Conservation (phyloP, 2,888 invertebrate species). For the Ophion obscuratus region DNA sequence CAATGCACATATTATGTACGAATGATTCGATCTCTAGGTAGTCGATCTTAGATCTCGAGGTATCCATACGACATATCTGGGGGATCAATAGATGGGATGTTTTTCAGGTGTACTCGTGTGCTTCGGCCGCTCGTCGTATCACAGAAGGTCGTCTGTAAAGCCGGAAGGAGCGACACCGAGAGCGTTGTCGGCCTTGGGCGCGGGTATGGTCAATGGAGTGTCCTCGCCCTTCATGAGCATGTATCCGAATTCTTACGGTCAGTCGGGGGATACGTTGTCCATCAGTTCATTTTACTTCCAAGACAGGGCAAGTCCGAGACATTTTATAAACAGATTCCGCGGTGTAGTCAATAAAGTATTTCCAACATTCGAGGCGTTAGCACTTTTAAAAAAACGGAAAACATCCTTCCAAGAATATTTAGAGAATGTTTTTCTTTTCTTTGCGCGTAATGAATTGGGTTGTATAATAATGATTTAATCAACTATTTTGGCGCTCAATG, state of each 20-base stretch:
- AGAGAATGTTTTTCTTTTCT: neutral
- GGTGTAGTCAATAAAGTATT: neutral
- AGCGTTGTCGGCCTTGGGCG: conserved; percentile 90
- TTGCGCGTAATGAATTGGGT: neutral
- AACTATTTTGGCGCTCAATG: neutral
- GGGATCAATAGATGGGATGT: neutral
- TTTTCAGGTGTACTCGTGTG: conserved; percentile 90
- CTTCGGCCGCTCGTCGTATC: conserved; percentile 91
- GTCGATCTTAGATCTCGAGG: too few species aligned
- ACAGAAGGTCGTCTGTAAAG: conserved; percentile 89
- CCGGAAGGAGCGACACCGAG: conserved; percentile 92
- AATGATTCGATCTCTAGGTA: too few species aligned
- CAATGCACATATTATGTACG: too few species aligned
- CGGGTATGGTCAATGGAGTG: conserved; percentile 84
- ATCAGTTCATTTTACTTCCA: conserved; percentile 93
- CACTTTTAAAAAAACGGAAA: neutral
- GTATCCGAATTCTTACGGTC: conserved; percentile 84
- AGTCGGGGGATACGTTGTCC: conserved; percentile 83
- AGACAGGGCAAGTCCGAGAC: conserved; percentile 87
- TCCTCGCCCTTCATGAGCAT: conserved; percentile 85
- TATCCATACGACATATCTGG: too few species aligned
- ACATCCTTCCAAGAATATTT: neutral
- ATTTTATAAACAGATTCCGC: neutral
- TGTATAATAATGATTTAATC: neutral
- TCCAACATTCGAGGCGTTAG: neutral